Percentiles rank a stretch among this genome's conserved stretches.
Conservation (phyloP, 2,797 vertebrate species). For the Amblyraja radiata region DNA sequence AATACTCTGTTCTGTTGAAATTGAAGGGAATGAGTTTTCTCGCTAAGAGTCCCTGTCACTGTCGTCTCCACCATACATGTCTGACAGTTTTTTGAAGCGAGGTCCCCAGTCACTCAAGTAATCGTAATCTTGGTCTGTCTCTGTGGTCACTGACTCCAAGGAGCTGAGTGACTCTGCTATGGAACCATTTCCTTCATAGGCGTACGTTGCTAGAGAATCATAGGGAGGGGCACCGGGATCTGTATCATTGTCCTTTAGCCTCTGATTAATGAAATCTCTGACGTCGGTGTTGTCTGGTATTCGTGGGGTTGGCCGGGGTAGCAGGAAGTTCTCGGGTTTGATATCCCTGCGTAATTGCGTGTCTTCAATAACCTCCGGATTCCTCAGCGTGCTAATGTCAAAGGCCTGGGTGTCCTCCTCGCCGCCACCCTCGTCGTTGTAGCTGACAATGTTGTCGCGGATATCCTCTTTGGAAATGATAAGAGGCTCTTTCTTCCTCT, state of each 20-base stretch:
- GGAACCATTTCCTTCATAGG: slow-evolving; percentile 87
- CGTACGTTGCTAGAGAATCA: slow-evolving; percentile 92
- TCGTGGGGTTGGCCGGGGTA: slow-evolving; percentile 64
- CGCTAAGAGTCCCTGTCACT: slow-evolving; percentile 83
- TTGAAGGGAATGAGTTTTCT: slow-evolving; percentile 6
- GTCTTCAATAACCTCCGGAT: slow-evolving; percentile 86
- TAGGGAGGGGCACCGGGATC: slow-evolving; percentile 86
- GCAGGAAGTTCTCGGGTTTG: slow-evolving; percentile 76
- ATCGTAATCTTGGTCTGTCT: slow-evolving; percentile 87
- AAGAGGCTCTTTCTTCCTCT: slow-evolving; percentile 86
- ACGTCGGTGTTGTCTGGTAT: slow-evolving; percentile 77
- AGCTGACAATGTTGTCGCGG: slow-evolving; percentile 88
- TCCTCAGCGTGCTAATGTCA: slow-evolving; percentile 82
- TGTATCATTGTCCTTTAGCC: slow-evolving; percentile 81
- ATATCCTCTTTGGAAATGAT: slow-evolving; percentile 94
- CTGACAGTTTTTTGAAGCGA: slow-evolving; percentile 87
- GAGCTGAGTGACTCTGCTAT: slow-evolving; percentile 86
- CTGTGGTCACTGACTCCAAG: slow-evolving; percentile 77
- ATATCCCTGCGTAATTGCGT: slow-evolving; percentile 81
- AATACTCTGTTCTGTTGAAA: slow-evolving; percentile 13
- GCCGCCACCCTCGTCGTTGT: slow-evolving; percentile 87
- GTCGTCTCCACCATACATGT: slow-evolving; percentile 84
- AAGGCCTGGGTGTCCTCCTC: slow-evolving; percentile 94
- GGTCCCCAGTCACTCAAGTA: slow-evolving; percentile 93
- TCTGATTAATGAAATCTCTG: slow-evolving; percentile 88